Evolutionary conservation across 1,140 invertebrate species (phyloP), one percentile per base, ranked within the genome.

Genomic region (Cyclargus thomasi): DNA sequence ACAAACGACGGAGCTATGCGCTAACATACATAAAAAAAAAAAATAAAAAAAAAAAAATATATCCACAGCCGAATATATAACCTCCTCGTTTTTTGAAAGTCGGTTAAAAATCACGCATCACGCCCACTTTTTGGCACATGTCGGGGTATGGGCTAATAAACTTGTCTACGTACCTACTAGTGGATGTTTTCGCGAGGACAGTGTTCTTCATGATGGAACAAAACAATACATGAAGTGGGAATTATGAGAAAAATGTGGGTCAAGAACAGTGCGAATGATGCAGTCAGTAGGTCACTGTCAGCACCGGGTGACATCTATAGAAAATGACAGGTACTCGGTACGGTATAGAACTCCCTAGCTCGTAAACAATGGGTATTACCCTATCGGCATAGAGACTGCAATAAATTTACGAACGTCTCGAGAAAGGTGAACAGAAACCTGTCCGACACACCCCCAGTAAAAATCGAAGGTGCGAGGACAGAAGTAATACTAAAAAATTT

Each of bases 111-210:
- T 47, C 39, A 47, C 39, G 14, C 14, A 8, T 11, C 8, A 47
- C 39, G 39, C 39, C 39, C 39, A 47, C 39, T 47, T 47, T 47
- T 47, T 47, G 39, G 39, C 39, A 47, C 39, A 47, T 47, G 39
- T 16, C 14, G 14, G 39, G 14, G 39, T 3, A 47, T 47, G 39
- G 39, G 39, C 4, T 47, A 47, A 47, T 47, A 47, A 47, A 47
- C 39, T 47, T 47, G 39, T 47, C 39, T 47, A 47, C 39, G 39
- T 47, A 47, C 1, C 8, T 47, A 8, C 39, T 47, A 47, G 10
- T 29, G 8, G 29, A 29, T 6, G 29, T 29, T 29, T 29, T 29
- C 29, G 29, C 5, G 29, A 0, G 29, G 29, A 29, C 29, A 0
- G 29, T 7, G 29, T 47, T 47, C 14, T 47, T 47, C 39, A 47